Evolutionary conservation across 1,140 invertebrate genomes (phyloP).

Genomic region (Venturia canescens): DNA sequence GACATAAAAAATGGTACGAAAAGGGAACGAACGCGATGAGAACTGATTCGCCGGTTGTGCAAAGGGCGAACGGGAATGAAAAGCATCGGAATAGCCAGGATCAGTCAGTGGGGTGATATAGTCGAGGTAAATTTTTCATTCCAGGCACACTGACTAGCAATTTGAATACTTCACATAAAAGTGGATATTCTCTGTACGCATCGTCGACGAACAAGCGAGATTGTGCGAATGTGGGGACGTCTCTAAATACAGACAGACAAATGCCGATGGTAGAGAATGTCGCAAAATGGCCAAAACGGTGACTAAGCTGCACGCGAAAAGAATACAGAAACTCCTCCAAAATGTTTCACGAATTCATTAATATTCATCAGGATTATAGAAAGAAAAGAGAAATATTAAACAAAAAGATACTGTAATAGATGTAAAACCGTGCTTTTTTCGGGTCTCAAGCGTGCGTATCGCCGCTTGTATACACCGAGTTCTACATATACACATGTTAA

Average conservation of each 20-base stretch:
- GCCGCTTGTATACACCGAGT: neutral
- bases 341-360: constrained; percentile 69
- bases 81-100: neutral
- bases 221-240: neutral
- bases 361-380: constrained; percentile 73
- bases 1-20: neutral
- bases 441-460: neutral
- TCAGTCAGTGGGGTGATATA: constrained; percentile 27
- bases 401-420: constrained; percentile 48
- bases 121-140: constrained; percentile 63
- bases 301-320: constrained; percentile 74
- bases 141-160: constrained; percentile 69
- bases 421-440: constrained; percentile 8
- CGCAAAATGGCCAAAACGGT: constrained; percentile 50
- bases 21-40: neutral
- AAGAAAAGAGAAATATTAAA: constrained; percentile 47
- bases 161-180: constrained; percentile 71
- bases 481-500: neutral
- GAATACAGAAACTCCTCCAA: constrained; percentile 68
- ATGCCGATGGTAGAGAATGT: neutral
- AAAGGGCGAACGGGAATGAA: constrained; percentile 1
- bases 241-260: neutral
- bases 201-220: neutral
- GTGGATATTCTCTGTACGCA: constrained; percentile 61
- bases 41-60: constrained; percentile 9